Evolutionary conservation across 2,797 vertebrate species (phyloP).

Genomic region (Carcharodon carcharias): DNA sequence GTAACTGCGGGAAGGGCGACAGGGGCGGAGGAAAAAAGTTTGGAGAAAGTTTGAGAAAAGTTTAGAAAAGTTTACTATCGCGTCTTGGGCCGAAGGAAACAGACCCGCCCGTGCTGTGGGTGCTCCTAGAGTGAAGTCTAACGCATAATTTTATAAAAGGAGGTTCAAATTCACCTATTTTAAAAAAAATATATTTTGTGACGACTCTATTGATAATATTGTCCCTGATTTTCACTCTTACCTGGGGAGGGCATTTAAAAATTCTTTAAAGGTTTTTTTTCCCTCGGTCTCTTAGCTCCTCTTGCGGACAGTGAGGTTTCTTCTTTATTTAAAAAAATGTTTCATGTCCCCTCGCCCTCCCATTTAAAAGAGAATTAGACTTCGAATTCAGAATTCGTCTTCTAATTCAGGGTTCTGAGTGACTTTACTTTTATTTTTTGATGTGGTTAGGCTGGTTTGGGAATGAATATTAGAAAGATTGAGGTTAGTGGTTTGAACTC

Average conservation of each 20-base stretch:
- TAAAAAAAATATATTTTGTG: neutral
- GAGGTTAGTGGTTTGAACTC: neutral
- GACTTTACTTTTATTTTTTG: neutral
- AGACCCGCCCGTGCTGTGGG: neutral
- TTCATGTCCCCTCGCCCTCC: no score
- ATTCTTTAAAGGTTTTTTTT: no score
- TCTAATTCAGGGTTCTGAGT: neutral
- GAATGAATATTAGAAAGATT: neutral
- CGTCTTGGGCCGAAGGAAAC: neutral
- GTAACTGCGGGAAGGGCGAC: constrained; percentile 41
- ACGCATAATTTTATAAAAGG: neutral
- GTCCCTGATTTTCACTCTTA: neutral
- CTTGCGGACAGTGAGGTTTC: neutral
- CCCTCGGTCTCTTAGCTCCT: neutral
- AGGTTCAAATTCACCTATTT: neutral
- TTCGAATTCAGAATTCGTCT: neutral
- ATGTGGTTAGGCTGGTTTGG: neutral
- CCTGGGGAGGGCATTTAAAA: neutral
- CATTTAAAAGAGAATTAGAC: neutral
- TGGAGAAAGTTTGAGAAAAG: neutral
- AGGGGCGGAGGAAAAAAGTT: neutral
- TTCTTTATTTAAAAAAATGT: no score
- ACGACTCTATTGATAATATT: neutral
- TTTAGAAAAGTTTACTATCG: neutral
- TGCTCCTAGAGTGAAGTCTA: no score